Conservation (phyloP, 2,888 invertebrate species). For the Blomia tropicalis region DNA sequence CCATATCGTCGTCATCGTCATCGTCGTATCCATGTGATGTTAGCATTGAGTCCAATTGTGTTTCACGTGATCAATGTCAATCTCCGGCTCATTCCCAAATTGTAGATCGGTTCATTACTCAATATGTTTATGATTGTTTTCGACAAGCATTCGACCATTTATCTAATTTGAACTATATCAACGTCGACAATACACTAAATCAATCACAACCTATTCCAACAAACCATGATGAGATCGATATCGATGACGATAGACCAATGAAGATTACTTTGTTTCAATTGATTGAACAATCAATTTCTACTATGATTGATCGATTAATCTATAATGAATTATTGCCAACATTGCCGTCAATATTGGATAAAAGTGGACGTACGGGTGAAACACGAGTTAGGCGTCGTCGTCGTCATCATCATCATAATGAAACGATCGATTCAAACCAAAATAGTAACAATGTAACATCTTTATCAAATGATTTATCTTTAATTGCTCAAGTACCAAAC, state of each 20-base stretch:
- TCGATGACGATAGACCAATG: background rate
- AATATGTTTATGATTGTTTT: background rate
- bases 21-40: too few species aligned
- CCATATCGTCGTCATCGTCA: too few species aligned
- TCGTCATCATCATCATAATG: background rate
- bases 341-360: background rate
- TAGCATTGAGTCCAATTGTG: too few species aligned
- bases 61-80: too few species aligned
- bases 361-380: background rate
- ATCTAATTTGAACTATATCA: background rate
- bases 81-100: too few species aligned
- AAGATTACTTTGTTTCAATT: background rate
- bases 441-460: background rate
- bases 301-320: constrained; percentile 8
- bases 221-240: background rate
- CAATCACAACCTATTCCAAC: background rate
- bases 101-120: too few species aligned
- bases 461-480: background rate
- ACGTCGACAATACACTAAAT: background rate
- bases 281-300: background rate
- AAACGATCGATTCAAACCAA: background rate
- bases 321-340: constrained; percentile 1
- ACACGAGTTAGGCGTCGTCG: background rate
- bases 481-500: background rate
- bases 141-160: background rate